Evolutionary conservation across 2,113 vertebrate genomes (phyloP).

Genomic region (Ploceus nigricollis): DNA sequence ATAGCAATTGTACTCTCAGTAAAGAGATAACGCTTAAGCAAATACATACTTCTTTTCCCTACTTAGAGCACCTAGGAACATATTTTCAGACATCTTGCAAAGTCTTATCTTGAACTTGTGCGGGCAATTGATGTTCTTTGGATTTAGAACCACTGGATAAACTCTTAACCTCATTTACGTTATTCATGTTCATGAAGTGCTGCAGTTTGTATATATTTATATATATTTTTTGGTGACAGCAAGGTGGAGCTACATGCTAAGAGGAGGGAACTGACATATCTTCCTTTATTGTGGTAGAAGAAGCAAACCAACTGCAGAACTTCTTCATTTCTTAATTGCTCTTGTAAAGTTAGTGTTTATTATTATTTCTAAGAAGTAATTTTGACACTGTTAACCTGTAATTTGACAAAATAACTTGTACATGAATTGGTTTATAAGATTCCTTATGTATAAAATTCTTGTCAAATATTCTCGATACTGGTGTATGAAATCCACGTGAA

Average conservation of each 20-base stretch:
- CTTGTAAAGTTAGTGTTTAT: neutral
- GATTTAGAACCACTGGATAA: neutral
- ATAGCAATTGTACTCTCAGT: fast-evolving
- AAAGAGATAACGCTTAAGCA: neutral
- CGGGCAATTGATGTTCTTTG: neutral
- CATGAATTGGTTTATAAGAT: neutral
- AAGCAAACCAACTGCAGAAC: neutral
- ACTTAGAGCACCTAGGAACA: neutral
- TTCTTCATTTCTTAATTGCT: neutral
- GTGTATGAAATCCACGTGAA: neutral
- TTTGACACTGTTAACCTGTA: neutral
- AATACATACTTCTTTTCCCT: neutral
- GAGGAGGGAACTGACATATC: neutral
- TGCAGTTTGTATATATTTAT: neutral
- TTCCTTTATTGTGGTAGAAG: neutral
- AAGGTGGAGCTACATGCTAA: neutral
- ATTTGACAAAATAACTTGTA: neutral
- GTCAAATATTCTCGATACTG: neutral
- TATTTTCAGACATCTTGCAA: neutral
- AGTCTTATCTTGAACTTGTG: neutral
- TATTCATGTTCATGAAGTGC: neutral
- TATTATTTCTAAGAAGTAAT: neutral
- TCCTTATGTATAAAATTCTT: neutral
- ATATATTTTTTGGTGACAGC: neutral
- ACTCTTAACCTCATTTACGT: neutral